Evolutionary conservation across 2,113 vertebrate species (phyloP).

Genomic region (Ivindomyrus marchei): DNA sequence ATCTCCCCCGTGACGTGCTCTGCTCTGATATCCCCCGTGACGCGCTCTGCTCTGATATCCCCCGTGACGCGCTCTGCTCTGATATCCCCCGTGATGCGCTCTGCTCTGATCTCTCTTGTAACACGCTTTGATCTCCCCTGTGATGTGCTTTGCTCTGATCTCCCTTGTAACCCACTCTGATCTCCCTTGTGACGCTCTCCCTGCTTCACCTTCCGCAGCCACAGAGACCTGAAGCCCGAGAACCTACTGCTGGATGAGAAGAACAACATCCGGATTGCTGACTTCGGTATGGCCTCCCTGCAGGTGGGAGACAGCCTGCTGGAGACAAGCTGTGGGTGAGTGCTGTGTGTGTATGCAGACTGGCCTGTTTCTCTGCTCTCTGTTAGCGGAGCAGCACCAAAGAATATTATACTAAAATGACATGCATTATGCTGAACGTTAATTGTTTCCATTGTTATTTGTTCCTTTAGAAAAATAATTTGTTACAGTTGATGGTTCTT

Average conservation of each 20-base stretch:
- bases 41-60: neutral
- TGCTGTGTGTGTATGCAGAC: conserved; percentile 23
- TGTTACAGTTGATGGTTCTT: neutral
- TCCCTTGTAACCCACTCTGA: neutral
- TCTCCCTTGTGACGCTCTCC: conserved; percentile 20
- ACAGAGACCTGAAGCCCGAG: conserved; percentile 89
- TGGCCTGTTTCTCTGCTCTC: neutral
- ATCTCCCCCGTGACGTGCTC: too few relatives aligned
- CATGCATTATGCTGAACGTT: neutral
- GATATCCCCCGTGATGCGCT: conserved; percentile 20
- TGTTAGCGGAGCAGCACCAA: neutral
- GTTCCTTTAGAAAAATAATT: neutral
- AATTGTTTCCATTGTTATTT: neutral
- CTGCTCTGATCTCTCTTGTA: conserved; percentile 16
- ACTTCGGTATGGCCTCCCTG: conserved; percentile 89
- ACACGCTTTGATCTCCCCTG: neutral
- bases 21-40: conserved; percentile 21
- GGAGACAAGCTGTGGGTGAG: conserved; percentile 92
- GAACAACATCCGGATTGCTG: conserved; percentile 87
- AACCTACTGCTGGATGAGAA: conserved; percentile 87
- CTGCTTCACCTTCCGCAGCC: conserved; percentile 50
- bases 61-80: conserved; percentile 3
- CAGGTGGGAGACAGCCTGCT: conserved; percentile 89
- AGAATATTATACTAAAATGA: neutral
- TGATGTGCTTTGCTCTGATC: neutral